Conservation (phyloP, 2,113 vertebrate species). For the Cavia aperea region DNA sequence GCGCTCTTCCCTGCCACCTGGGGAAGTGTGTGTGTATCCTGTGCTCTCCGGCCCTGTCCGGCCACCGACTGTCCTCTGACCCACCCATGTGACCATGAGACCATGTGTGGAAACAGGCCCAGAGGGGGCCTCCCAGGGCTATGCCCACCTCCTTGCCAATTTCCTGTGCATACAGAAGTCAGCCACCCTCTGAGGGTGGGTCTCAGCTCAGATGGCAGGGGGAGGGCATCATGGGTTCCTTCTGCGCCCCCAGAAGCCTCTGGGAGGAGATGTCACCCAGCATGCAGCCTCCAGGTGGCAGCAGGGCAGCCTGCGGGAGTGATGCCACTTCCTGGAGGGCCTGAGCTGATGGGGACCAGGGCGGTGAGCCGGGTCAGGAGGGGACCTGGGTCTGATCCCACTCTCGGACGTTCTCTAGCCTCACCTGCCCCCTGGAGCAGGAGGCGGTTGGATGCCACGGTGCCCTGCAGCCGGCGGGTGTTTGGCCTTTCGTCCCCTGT, state of each 20-base stretch:
- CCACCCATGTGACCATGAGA: neutral
- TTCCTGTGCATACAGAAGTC: too few species aligned
- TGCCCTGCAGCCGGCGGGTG: accelerated
- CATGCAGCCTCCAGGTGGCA: neutral
- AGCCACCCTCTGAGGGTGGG: accelerated
- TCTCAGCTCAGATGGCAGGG: neutral
- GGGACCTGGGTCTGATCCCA: neutral
- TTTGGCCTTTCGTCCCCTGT: neutral
- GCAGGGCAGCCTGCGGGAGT: neutral
- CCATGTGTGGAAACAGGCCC: neutral
- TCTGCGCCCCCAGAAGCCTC: neutral
- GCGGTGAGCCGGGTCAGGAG: neutral
- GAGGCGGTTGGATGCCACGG: accelerated
- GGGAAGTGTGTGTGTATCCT: neutral
- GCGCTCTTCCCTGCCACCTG: accelerated
- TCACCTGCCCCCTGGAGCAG: neutral
- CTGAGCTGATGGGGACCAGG: accelerated
- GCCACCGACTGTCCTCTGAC: neutral
- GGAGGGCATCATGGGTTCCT: neutral
- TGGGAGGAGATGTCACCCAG: neutral
- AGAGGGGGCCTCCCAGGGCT: neutral
- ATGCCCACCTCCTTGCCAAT: neutral
- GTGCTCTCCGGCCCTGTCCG: too few species aligned
- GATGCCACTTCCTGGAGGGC: neutral
- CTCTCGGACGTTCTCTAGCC: neutral